Base-by-base conservation (phyloP, 2,797 vertebrate species). In the Galaxias olidus region DNA sequence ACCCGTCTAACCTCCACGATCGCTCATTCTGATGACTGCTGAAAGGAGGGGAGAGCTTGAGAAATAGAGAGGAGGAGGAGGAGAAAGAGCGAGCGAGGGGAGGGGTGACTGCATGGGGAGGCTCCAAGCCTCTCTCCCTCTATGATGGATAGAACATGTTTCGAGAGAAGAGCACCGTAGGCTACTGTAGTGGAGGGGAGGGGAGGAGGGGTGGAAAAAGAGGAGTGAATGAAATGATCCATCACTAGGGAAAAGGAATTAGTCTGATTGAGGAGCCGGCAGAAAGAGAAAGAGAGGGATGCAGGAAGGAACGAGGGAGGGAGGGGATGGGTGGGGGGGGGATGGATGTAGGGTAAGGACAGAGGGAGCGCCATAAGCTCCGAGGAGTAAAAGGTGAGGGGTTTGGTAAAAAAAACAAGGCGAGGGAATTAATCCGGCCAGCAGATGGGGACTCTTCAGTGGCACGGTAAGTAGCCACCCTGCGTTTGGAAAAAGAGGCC, bases 101-200 rank as follows among this genome's bases (percentile, higher is more conserved):
- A 77, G 63, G 71, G 69, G 70, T 76, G 75, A 73, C 51, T 59
- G 61, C 53, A 63, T 43, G 11, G 77, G 61, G 79, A 60, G 72
- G 44, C 63, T 76, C 55, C 62, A 73, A 51, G 68, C 75, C 65
- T 71, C 74, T 78, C 75, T 81, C 69, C 74, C 20, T 4, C 74
- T 65, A 79, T 91, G 89, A 92, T 90, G 83, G 87, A 92, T 92
- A 76, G 86, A 86, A 77, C 76, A 80, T 84, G 81, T 89, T 89
- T 84, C 81, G 84, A 85, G 75, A 81, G 74, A 76, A 82, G 72
- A 76, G 74, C 77, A 66, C 69, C 80, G 77, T 69, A 80, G 59
- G 71, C 68, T 61, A 13, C 63, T 68, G 66, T 63, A 64, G 75
- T 64, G 60, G 51, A 67, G 69, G 61, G 77, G 69, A 60, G 77